Conservation (phyloP, 2,113 vertebrate genomes). For the Meles meles region DNA sequence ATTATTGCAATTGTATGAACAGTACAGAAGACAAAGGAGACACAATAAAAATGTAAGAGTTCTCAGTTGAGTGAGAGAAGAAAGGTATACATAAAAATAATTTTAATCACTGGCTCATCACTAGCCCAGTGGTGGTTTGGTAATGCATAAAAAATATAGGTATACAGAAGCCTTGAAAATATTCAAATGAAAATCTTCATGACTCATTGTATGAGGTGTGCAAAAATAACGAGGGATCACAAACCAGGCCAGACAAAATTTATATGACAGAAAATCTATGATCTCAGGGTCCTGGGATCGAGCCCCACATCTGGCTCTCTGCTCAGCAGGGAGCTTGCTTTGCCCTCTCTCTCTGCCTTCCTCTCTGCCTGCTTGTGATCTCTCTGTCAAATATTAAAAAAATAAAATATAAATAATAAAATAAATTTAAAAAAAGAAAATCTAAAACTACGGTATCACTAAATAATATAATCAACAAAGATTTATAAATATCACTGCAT, state of each 20-base stretch:
- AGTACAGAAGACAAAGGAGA: not conserved
- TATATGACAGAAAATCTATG: not conserved
- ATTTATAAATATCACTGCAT: not conserved
- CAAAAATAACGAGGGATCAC: not conserved
- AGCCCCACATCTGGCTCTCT: no score
- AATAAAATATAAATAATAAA: no score
- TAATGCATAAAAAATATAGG: no score
- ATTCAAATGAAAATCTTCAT: not conserved
- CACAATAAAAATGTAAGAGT: not conserved
- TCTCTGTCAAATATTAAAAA: no score
- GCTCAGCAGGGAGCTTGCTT: no score
- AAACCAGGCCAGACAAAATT: not conserved
- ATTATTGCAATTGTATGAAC: not conserved
- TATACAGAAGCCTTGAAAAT: not conserved
- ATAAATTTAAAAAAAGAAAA: not conserved
- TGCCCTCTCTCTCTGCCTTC: no score
- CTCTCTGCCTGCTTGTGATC: no score
- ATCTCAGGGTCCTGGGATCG: no score
- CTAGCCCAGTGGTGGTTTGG: no score
- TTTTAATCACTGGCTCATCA: not conserved
- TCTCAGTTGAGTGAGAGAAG: not conserved
- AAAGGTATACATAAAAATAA: not conserved
- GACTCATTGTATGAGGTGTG: not conserved
- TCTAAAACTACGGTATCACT: not conserved
- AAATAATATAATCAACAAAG: not conserved